These are phyloP conservation scores for Gibbula magus DNA, from an alignment of 2,888 invertebrate genomes.

Conservation along the genomic window DNA sequence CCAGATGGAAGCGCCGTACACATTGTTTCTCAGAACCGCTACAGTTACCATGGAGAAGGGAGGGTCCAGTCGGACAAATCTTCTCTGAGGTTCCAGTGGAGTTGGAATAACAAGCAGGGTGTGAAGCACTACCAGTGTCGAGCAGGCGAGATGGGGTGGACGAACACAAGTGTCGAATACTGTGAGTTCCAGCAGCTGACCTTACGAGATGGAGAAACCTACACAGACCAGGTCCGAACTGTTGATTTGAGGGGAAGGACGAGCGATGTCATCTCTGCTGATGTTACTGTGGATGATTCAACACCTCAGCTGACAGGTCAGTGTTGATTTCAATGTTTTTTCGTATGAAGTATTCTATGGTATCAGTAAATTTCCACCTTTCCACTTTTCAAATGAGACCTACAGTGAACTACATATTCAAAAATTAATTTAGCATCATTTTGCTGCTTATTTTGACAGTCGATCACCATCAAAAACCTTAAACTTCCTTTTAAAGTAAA, in stretches of 20 bases:
- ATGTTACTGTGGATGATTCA: not conserved
- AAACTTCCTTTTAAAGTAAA: too few species aligned
- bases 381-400: too few species aligned
- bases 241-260: not conserved
- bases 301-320: not conserved
- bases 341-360: too few species aligned
- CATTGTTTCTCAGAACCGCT: not conserved
- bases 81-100: not conserved
- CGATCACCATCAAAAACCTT: too few species aligned
- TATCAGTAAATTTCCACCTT: too few species aligned
- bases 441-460: too few species aligned
- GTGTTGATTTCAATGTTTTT: too few species aligned
- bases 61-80: not conserved
- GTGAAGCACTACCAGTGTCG: constrained; percentile 1
- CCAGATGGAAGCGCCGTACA: not conserved
- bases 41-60: not conserved
- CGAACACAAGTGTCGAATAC: not conserved
- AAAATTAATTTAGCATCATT: too few species aligned
- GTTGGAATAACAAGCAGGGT: not conserved
- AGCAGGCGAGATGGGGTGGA: not conserved
- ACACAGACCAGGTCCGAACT: not conserved
- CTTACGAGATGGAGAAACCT: not conserved
- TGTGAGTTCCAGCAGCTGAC: not conserved
- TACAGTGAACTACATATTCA: too few species aligned
- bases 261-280: not conserved